A percentile compares a stretch with the other conserved stretches of the same genome.
Conservation (phyloP, 1,140 invertebrate species). For the Thalassaphorura encarpata region DNA sequence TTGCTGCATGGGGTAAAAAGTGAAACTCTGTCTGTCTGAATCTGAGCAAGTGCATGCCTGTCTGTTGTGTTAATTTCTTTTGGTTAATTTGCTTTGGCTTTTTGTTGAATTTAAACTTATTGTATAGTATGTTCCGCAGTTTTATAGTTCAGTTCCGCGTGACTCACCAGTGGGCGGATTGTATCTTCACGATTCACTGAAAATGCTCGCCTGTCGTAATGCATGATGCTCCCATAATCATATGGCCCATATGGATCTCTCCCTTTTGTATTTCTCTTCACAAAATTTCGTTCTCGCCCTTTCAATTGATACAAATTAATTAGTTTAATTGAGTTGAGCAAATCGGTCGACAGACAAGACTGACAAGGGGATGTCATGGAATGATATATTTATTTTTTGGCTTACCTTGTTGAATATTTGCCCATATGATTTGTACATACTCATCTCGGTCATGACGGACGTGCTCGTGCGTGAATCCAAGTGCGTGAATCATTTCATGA, state of each 20-base stretch:
- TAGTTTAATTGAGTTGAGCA: too few relatives aligned
- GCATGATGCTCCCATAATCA: constrained; percentile 34
- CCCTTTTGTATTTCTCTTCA: constrained; percentile 1
- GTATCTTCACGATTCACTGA: constrained; percentile 13
- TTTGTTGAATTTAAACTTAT: too few relatives aligned
- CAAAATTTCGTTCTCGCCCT: constrained; percentile 7
- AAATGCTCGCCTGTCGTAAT: constrained; percentile 22
- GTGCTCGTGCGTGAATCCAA: constrained; percentile 58
- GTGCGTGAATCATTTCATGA: constrained; percentile 54
- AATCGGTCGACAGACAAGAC: background rate
- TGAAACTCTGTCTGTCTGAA: too few relatives aligned
- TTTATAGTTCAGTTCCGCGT: too few relatives aligned
- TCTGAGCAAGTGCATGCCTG: too few relatives aligned
- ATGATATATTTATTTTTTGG: too few relatives aligned
- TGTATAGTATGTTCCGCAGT: too few relatives aligned
- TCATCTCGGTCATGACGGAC: constrained; percentile 53
- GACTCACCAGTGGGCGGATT: constrained; percentile 9
- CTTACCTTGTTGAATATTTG: constrained; percentile 50
- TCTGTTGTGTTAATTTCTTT: too few relatives aligned
- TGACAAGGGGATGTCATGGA: too few relatives aligned
- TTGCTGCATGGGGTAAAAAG: too few relatives aligned
- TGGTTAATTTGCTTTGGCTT: too few relatives aligned
- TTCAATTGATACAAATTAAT: too few relatives aligned
- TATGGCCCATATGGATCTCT: constrained; percentile 3
- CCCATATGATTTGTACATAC: constrained; percentile 50